Evolutionary conservation across 2,797 vertebrate species (phyloP).

Genomic region (Tauraco hartlaubi): DNA sequence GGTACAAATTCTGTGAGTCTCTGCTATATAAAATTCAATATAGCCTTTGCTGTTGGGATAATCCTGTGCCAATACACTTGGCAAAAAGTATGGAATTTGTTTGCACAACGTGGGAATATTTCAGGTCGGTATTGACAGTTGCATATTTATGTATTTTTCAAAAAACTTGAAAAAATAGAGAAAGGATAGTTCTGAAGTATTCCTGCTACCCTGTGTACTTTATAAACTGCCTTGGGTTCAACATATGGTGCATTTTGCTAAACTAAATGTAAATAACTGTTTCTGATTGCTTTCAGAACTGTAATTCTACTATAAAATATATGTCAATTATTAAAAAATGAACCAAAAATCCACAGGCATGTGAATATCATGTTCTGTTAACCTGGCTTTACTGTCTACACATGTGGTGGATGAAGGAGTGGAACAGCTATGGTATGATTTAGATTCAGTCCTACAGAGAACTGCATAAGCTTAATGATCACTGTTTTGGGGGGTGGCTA

Average conservation of each 20-base stretch:
- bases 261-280: conserved; percentile 26
- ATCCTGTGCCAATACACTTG: background rate
- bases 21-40: conserved; percentile 40
- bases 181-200: background rate
- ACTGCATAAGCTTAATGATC: background rate
- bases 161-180: background rate
- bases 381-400: conserved; percentile 9
- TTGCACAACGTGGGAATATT: background rate
- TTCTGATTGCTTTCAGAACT: conserved; percentile 59
- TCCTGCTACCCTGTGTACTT: background rate
- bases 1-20: conserved; percentile 50
- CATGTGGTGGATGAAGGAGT: background rate
- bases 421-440: background rate
- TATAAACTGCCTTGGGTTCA: background rate
- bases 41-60: conserved; percentile 10
- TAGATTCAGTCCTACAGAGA: conserved; percentile 10
- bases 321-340: conserved; percentile 27
- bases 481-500: background rate
- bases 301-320: conserved; percentile 10
- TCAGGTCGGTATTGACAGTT: background rate
- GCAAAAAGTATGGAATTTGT: background rate
- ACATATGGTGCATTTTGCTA: conserved; percentile 27
- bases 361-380: conserved; percentile 26
- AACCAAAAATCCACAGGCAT: conserved; percentile 45
- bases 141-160: background rate